Base-by-base conservation (phyloP, 2,113 vertebrate genomes). In the Chunga burmeisteri region DNA sequence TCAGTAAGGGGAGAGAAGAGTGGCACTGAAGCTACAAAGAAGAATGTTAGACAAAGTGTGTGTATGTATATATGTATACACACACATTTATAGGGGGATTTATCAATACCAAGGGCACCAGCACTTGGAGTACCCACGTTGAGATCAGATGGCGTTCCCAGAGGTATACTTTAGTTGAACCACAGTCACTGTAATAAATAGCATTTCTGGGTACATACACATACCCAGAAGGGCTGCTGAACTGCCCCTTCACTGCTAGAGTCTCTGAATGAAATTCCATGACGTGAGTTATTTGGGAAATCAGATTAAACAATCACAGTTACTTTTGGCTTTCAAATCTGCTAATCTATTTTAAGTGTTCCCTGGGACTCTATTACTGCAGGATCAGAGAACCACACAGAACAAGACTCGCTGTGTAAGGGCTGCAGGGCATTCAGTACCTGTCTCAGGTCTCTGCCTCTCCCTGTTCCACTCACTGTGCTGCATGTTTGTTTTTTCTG, bases 271-370 rank as follows among this genome's bases (percentile, higher is more conserved):
- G 59, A 52, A 83, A 93, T 78, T 83, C 72, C 72, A 74, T 59
- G 23, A 86, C 0, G 0, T 16, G 79, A 81, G 32, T 77, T 92
- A 73, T 62, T 73, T 1, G 9, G 62, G 56, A 93, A 84, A 87
- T 73, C 62, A 93, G 62, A 90, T 40, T 72, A 81, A 95, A 94
- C 53, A 65, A 85, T 50, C 83, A 55, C 16, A 65, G 59, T 50
- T 65, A 77, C 92, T 93, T 88, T 2, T 52, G 71, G 93, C 59
- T 67, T 96, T 92, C 90, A 90, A 66, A 92, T 59, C 79, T 96
- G 77, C 53, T 88, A 12, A 82, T 92, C 82, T 95, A 58, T 93
- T 95, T 92, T 56, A 93, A 94, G 56, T 89, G 81, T 72, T 95
- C 75, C 85, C 83, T 32, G 38, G 49, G 56, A 96, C 83, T 78